These are phyloP conservation scores for Platorchestia sp. DNA, from an alignment of 1,140 invertebrate species.

Conservation along the genomic window DNA sequence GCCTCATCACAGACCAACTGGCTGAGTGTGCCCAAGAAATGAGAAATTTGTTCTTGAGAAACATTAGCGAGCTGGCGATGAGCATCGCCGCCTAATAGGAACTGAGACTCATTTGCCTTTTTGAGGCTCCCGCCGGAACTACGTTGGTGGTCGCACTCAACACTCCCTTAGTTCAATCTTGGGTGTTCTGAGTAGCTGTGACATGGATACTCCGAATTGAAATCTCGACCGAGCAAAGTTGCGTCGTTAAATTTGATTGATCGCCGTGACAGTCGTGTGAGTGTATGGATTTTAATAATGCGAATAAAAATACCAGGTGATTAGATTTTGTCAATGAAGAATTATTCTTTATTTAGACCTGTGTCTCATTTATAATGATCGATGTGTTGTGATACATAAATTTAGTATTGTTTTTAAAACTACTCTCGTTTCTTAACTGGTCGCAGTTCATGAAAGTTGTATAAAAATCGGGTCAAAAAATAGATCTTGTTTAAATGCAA, in stretches of 20 bases:
- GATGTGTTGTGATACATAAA: not conserved
- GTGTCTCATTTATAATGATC: not conserved
- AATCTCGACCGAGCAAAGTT: not conserved
- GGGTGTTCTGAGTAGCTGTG: not conserved
- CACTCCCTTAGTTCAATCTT: not conserved
- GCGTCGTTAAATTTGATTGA: not conserved
- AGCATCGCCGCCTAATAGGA: slow-evolving; percentile 36
- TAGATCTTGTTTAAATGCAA: too few species aligned
- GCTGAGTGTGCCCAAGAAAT: slow-evolving; percentile 11
- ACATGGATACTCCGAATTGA: not conserved
- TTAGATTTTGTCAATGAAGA: not conserved
- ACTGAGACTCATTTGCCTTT: slow-evolving; percentile 2
- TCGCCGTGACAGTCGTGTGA: not conserved
- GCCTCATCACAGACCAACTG: not conserved
- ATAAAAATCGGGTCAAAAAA: too few species aligned
- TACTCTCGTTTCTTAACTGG: not conserved
- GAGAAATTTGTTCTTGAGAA: slow-evolving; percentile 38
- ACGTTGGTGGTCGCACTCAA: not conserved
- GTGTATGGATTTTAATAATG: not conserved
- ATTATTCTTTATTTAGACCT: not conserved
- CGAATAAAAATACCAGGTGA: not conserved
- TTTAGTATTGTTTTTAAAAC: not conserved
- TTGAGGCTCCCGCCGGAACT: slow-evolving; percentile 17
- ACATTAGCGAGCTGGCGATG: slow-evolving; percentile 16
- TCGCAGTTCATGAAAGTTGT: too few species aligned